A percentile compares a stretch with the other conserved stretches of the same genome.
These are phyloP conservation scores for Enteromius unitaeniatus DNA, from an alignment of 2,797 vertebrate genomes.

Conservation along the genomic window DNA sequence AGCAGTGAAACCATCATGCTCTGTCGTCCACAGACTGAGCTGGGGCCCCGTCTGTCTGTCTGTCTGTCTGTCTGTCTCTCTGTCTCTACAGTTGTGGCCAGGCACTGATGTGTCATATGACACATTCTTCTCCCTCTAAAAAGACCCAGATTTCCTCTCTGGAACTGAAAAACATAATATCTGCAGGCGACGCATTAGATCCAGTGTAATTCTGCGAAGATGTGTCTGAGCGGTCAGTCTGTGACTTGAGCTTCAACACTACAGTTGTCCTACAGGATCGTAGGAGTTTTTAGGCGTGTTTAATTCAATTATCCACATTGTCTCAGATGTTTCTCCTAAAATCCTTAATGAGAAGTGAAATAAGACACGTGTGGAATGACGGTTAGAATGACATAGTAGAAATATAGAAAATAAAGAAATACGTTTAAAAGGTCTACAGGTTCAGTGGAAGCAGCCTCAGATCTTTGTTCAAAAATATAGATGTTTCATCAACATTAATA, in stretches of 20 bases:
- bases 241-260: neutral
- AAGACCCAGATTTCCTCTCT: slow-evolving; percentile 63
- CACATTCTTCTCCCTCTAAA: slow-evolving; percentile 38
- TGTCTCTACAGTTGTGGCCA: slow-evolving; percentile 29
- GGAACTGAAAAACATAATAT: slow-evolving; percentile 61
- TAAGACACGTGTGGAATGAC: neutral
- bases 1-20: slow-evolving; percentile 72
- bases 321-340: neutral
- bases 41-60: slow-evolving; percentile 32
- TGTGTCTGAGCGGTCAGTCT: neutral
- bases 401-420: neutral
- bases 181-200: slow-evolving; percentile 15
- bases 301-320: neutral
- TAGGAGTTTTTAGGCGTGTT: neutral
- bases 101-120: slow-evolving; percentile 33
- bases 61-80: slow-evolving; percentile 7
- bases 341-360: neutral
- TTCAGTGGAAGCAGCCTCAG: neutral
- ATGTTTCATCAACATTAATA: neutral
- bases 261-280: neutral
- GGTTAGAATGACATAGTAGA: neutral
- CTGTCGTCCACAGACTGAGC: slow-evolving; percentile 66
- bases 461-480: neutral
- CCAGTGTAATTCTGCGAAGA: slow-evolving; percentile 11
- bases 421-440: neutral